Base-by-base conservation (phyloP, 2,888 invertebrate genomes). In the Campoplex capitator region DNA sequence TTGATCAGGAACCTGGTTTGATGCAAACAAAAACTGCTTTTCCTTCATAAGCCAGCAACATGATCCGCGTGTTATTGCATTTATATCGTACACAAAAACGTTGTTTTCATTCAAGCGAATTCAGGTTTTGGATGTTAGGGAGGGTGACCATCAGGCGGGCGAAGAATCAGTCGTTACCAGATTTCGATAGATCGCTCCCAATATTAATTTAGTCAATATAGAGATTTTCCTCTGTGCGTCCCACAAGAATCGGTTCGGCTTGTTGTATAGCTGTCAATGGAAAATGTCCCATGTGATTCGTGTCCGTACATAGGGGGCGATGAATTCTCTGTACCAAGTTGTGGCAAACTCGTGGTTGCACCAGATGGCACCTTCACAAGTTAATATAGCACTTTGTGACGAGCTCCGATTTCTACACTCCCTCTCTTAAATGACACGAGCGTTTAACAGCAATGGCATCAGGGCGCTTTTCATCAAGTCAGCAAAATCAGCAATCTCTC, bases 191-290 rank as follows among this genome's bases (percentile, higher is more conserved):
- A 90, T 91, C 93, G 91, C 92, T 91, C 88, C 89, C 91, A 92
- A 94, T 94, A 94, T 94, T 93, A 94, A 93, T 94, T 93, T 92
- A 89, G 91, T 92, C 92, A 93, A 92, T 92, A 92, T 91, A 91
- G 90, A 82, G 90, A 75, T 83, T 83, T 86, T 83, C 71, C 58
- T 58, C 80, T 51, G 45, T 58, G 45, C 32, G 35, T 56, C 54
- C 51, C 54, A 74, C 23, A 68, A 70, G 35, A 70, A 51, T 67
- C 62, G 48, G 71, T 42, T 76, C 74, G 82, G 42, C 6, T 77
- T 67, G 80, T 75, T 79, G 81, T 80, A 51, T 84, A 76, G 70
- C 74, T 77, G 86, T 86, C 86, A 80, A 32, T n/a, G 74, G 73
- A 32, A 83, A 65, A 86, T 71, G 35, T 76, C 68, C 28, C 38